These are phyloP conservation scores for Hycleus phaleratus DNA, from an alignment of 1,140 invertebrate species.

Conservation along the genomic window DNA sequence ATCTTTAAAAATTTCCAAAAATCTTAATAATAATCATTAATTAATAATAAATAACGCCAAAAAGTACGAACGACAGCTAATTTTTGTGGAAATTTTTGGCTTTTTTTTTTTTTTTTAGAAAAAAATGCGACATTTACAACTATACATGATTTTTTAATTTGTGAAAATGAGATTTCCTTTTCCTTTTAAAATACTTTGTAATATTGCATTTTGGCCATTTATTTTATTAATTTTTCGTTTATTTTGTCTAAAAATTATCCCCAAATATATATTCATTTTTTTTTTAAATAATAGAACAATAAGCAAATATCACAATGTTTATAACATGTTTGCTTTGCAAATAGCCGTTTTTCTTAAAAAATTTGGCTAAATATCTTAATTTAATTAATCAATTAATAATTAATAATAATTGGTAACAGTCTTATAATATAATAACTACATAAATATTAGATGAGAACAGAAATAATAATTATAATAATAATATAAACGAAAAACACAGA, in stretches of 20 bases:
- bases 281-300: conserved; percentile 24
- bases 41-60: neutral
- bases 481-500: conserved; percentile 17
- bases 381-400: too few species aligned
- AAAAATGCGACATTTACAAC: neutral
- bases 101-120: neutral
- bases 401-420: conserved; percentile 41
- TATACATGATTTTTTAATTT: neutral
- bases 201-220: conserved; percentile 23
- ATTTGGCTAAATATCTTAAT: conserved; percentile 30
- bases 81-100: neutral
- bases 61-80: neutral
- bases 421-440: conserved; percentile 37
- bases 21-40: neutral
- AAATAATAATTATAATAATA: conserved; percentile 1
- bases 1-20: conserved; percentile 1
- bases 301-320: conserved; percentile 37
- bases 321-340: conserved; percentile 35
- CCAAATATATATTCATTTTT: neutral
- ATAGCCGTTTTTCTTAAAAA: conserved; percentile 21
- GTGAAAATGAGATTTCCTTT: too few species aligned
- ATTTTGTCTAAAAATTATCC: too few species aligned
- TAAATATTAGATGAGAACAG: conserved; percentile 20
- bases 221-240: too few species aligned
- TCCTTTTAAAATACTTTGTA: neutral